Evolutionary conservation across 35 echinoderm and acorn worm genomes (phyloP), one percentile per base, ranked within the genome.

Genomic region (Acanthaster planci): DNA sequence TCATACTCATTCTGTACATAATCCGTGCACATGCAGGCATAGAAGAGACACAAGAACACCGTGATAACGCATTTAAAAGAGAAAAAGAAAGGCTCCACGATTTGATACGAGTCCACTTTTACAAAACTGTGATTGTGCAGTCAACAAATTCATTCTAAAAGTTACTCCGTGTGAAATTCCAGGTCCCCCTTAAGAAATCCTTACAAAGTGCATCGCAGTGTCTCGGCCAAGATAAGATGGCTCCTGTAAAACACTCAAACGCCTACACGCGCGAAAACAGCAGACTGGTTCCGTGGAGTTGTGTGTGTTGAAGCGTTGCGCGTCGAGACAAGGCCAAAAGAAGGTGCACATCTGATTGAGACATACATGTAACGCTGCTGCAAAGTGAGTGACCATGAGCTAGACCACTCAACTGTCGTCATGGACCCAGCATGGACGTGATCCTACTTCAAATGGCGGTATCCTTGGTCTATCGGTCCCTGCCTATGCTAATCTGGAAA

Each of bases 81-180:
- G 23, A 72, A 72, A 72, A 14, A 21, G 30, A 72, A 6, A 4
- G 42, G 42, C 26, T 72, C 64, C 64, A 72, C 64, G 30, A 2
- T 36, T 72, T 31, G 10, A 21, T 72, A 31, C 42, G 12, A 47
- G 34, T 72, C 64, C 64, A 72, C 64, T 72, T n/a, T n/a, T 72
- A 36, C 64, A 72, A 35, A 72, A 72, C 64, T 72, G 30, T 31
- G 64, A 72, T 72, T 72, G 64, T 72, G 64, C 64, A 72, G 64
- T 72, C 64, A 26, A 72, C 10, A 14, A n/a, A 72, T 72, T 35
- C 30, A 29, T 72, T 31, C 56, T 72, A 2, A 21, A 72, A 72
- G 64, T 72, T 36, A 72, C 34, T 72, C 26, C 64, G 21, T 72
- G 4, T 30, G 22, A 27, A 31, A 22, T 19, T 67, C 23, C 30